Evolutionary conservation across 2,888 invertebrate species (phyloP), one percentile per base, ranked within the genome.

Genomic region (Pollenia labialis): DNA sequence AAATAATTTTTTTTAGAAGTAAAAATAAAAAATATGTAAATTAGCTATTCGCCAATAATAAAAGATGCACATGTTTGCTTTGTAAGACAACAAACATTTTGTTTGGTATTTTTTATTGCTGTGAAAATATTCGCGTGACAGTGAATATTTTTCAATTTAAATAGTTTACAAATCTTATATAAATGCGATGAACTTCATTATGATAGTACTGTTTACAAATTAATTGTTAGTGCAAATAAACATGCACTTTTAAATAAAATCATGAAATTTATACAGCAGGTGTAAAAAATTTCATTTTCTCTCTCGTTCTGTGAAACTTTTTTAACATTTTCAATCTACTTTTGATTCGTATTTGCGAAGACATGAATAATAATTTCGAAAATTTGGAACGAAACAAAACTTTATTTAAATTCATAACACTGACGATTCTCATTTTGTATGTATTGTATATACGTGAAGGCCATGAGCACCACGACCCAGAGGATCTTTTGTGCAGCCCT

Each of bases 61-160:
- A 16, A 58, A 7, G 23, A n/a, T 58, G 58, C 58, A 58, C 72
- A 32, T 32, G 32, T 32, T 1, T 32, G 32, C 32, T 1, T 32
- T 32, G 58, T 72, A 72, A 71, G 44, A 23, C 66, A 50, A 40
- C 74, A 74, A 81, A 58, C 50, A 68, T 18, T 50, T 16, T 71
- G 52, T 62, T 80, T 80, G 12, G 8, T 54, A 71, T 58, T 23
- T 72, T 62, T 32, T 32, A 32, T 32, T 75, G 44, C 64, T 68
- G 52, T 52, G 44, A 50, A n/a, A 76, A 58, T 54, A 68, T 85
- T 87, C 83, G 84, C 87, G 84, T 87, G 87, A 87, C 87, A 87
- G 23, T 81, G 69, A 54, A 80, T 86, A 58, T 44, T 76, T 80
- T 76, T 40, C 46, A 32, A 12, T 52, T 81, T 86, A 83, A 86